These are phyloP conservation scores for Epinotia demarniana DNA, from an alignment of 2,888 invertebrate species.

Conservation along the genomic window DNA sequence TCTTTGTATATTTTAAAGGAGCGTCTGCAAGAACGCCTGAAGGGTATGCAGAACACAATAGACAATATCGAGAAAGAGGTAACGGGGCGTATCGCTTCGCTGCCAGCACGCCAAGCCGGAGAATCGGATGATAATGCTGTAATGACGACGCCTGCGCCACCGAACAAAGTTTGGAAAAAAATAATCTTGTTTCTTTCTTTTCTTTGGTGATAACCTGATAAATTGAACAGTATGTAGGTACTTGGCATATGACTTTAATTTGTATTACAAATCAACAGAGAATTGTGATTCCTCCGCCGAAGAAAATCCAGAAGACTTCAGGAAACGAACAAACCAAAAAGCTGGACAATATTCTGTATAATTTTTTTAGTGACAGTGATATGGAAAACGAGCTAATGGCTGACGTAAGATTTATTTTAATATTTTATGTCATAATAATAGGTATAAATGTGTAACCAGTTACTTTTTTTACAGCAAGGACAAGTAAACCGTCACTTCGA, in stretches of 20 bases:
- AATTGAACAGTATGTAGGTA: not conserved
- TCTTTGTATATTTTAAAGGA: conserved; percentile 53
- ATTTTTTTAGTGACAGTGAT: conserved; percentile 64
- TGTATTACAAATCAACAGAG: conserved; percentile 11
- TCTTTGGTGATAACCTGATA: not conserved
- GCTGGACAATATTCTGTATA: conserved; percentile 52
- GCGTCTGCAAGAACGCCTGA: conserved; percentile 63
- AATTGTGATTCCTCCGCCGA: conserved; percentile 39
- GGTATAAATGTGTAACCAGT: not conserved
- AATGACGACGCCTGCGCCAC: conserved; percentile 53
- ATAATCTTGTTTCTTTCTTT: not conserved
- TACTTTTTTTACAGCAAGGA: conserved; percentile 47
- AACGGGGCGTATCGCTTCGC: conserved; percentile 52
- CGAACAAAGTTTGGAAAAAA: conserved; percentile 42
- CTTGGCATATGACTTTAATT: not conserved
- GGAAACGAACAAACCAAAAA: conserved; percentile 48
- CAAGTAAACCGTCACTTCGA: conserved; percentile 60
- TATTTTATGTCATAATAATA: not conserved
- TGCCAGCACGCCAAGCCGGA: conserved; percentile 47
- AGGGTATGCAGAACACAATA: conserved; percentile 65
- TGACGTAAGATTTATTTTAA: conserved; percentile 49
- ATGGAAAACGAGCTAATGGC: conserved; percentile 54
- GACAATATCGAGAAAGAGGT: conserved; percentile 73
- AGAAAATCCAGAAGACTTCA: conserved; percentile 41
- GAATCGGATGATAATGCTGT: conserved; percentile 62